These are phyloP conservation scores for Athetis lepigone DNA, from an alignment of 2,888 invertebrate genomes.

Conservation along the genomic window DNA sequence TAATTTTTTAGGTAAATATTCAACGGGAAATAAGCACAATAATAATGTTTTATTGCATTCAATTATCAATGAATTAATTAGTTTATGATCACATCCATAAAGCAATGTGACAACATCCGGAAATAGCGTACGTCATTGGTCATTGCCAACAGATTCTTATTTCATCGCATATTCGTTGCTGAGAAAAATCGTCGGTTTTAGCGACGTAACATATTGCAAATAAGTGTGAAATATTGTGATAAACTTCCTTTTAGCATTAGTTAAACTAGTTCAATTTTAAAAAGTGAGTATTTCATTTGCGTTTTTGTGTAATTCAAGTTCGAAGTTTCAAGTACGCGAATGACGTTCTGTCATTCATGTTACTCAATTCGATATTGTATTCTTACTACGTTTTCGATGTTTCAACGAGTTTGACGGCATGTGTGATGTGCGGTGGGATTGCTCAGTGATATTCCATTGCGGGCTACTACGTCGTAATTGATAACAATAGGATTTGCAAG, in stretches of 20 bases:
- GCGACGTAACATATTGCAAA: constrained; percentile 84
- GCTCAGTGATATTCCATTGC: constrained; percentile 64
- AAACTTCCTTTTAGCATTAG: constrained; percentile 85
- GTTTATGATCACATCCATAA: constrained; percentile 61
- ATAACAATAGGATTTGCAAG: constrained; percentile 81
- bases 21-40: too few species aligned
- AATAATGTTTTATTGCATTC: neutral
- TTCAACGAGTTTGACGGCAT: constrained; percentile 67
- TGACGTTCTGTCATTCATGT: constrained; percentile 87
- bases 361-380: constrained; percentile 85
- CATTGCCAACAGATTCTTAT: constrained; percentile 88
- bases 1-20: too few species aligned
- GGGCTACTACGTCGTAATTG: constrained; percentile 73
- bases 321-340: constrained; percentile 80
- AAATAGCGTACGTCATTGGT: constrained; percentile 89
- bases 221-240: constrained; percentile 88
- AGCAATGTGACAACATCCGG: constrained; percentile 83
- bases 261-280: constrained; percentile 87
- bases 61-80: neutral
- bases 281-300: constrained; percentile 83
- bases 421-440: constrained; percentile 60
- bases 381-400: constrained; percentile 75
- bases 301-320: constrained; percentile 69
- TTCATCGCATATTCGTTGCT: constrained; percentile 78
- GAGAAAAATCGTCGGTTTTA: constrained; percentile 83